These are phyloP conservation scores for Drosophila quadrilineata DNA, from an alignment of 1,140 invertebrate species.

Conservation along the genomic window DNA sequence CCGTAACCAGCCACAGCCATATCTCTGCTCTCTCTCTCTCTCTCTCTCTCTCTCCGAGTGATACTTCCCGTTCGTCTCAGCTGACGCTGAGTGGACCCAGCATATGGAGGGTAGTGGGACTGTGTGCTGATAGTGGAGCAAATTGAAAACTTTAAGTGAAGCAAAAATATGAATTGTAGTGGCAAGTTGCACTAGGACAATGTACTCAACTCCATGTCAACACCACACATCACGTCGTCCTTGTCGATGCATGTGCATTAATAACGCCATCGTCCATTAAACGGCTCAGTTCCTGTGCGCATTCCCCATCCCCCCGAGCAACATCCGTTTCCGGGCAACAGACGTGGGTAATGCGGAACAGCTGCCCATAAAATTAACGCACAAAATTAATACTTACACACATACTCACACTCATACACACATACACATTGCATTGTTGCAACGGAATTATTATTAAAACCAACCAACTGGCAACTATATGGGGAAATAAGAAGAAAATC, in stretches of 20 bases:
- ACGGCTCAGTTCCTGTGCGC: slow-evolving; percentile 40
- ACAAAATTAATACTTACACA: slow-evolving; percentile 48
- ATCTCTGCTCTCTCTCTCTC: no score
- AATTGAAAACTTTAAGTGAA: slow-evolving; percentile 68
- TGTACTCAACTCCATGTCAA: slow-evolving; percentile 20
- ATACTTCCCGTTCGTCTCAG: no score
- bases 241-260: slow-evolving; percentile 56
- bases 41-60: background rate
- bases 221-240: background rate
- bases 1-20: slow-evolving; percentile 14
- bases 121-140: slow-evolving; percentile 34
- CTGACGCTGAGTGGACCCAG: slow-evolving; percentile 63
- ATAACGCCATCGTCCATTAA: slow-evolving; percentile 65
- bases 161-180: slow-evolving; percentile 61
- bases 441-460: slow-evolving; percentile 43
- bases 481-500: background rate
- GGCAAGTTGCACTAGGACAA: slow-evolving; percentile 20
- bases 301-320: background rate
- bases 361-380: slow-evolving; percentile 64
- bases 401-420: background rate
- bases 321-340: slow-evolving; percentile 15
- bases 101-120: slow-evolving; percentile 14
- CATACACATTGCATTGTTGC: slow-evolving; percentile 21
- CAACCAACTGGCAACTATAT: slow-evolving; percentile 33
- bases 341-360: slow-evolving; percentile 39